Evolutionary conservation across 2,797 vertebrate genomes (phyloP), one percentile per base, ranked within the genome.

Genomic region (Limnodromus scolopaceus): DNA sequence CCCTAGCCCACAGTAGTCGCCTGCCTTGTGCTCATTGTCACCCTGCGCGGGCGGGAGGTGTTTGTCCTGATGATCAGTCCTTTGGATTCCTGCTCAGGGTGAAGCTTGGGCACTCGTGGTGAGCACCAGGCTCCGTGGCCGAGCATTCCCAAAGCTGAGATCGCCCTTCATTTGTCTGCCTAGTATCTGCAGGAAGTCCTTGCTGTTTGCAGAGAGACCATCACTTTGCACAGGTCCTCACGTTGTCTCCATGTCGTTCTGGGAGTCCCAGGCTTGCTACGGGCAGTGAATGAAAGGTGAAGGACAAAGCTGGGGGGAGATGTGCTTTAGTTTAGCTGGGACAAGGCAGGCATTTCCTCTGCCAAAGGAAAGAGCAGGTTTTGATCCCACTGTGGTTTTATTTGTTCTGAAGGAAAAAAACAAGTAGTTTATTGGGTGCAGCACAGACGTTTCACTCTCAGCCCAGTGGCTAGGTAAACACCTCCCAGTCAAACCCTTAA

Each of bases 161-260:
- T 54, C 2, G 0, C 32, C 36, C n/a, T 54, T 84, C 17, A 2
- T 70, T 54, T 51, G 22, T 22, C 69, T 51, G 41, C 57, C 41
- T 45, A n/a, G 9, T 30, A 10, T 20, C 75, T 58, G 39, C 60
- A 39, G 43, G 66, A 34, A 57, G 27, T 25, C 25, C 43, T 63
- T 28, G 32, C 36, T 85, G 53, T n/a, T 49, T 53, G 77, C 43
- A 63, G 70, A 14, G 28, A 43, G 23, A 19, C 6, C 10, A 5
- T 28, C 1, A 1, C 51, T 77, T 77, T 63, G 65, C 28, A 77
- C 13, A 32, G 46, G 38, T 68, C 23, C 49, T 71, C 0, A 0
- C 0, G 0, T 58, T 65, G 22, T 64, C 46, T 38, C 49, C 11
- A 0, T 22, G 30, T 65, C 2, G 0, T 39, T 49, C 49, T 23